These are phyloP conservation scores for Apis cerana DNA, from an alignment of 1,140 invertebrate genomes.

Conservation along the genomic window DNA sequence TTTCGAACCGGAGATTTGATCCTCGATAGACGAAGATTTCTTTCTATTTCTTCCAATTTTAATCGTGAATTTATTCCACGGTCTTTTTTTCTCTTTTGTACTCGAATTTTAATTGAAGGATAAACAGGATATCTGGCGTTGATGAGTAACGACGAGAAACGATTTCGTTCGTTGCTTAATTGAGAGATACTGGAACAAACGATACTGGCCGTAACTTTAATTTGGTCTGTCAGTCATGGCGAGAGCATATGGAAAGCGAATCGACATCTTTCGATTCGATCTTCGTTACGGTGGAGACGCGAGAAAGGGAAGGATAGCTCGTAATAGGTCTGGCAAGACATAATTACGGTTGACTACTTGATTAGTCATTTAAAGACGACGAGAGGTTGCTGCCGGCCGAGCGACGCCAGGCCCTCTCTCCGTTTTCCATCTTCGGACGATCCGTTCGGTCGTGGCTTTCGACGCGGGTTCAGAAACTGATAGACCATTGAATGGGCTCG, in stretches of 20 bases:
- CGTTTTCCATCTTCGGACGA: slow-evolving; percentile 25
- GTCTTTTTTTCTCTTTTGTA: too few species aligned
- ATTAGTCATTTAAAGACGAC: slow-evolving; percentile 44
- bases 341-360: slow-evolving; percentile 42
- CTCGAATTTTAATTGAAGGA: too few species aligned
- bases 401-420: background rate
- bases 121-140: too few species aligned
- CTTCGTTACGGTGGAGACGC: background rate
- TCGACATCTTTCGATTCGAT: background rate
- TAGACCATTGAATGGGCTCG: background rate
- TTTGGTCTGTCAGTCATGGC: background rate
- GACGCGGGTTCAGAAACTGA: slow-evolving; percentile 22
- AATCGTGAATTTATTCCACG: too few species aligned
- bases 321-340: slow-evolving; percentile 1
- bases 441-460: background rate
- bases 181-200: background rate
- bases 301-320: background rate
- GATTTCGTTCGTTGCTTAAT: background rate
- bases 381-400: background rate
- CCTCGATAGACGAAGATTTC: too few species aligned
- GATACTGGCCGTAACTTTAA: slow-evolving; percentile 2
- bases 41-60: too few species aligned
- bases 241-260: background rate
- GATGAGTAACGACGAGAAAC: too few species aligned
- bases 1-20: too few species aligned